Evolutionary conservation across 92 coral and sea anemone genomes (phyloP).

Genomic region (Zoanthus solanderi): DNA sequence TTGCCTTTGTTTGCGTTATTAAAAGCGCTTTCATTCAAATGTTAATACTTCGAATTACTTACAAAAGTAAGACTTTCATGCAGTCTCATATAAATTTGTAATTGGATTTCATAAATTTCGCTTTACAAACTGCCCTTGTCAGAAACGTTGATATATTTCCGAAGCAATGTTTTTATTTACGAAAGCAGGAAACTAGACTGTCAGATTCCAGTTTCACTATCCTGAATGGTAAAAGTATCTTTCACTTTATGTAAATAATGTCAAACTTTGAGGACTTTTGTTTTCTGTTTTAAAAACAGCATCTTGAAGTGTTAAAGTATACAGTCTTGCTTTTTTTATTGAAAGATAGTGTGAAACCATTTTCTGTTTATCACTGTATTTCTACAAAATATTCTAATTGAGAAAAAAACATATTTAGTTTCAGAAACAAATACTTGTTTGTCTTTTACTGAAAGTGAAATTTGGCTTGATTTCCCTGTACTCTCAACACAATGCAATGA

Average conservation of each 20-base stretch:
- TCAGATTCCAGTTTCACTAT: background rate
- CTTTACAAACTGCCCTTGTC: conserved; percentile 5
- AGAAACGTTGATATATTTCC: background rate
- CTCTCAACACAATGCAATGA: background rate
- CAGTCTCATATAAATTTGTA: conserved; percentile 46
- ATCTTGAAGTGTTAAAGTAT: background rate
- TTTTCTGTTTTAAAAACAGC: conserved; percentile 7
- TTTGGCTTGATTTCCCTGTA: background rate
- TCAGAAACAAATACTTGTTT: background rate
- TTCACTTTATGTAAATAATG: conserved; percentile 43
- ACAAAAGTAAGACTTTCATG: conserved; percentile 63
- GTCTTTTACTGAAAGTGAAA: background rate
- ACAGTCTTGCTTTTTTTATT: background rate
- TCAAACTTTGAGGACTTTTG: conserved; percentile 7
- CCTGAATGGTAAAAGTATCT: conserved; percentile 30
- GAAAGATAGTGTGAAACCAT: background rate
- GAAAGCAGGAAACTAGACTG: background rate
- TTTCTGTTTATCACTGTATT: conserved; percentile 1
- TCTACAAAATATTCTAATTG: background rate
- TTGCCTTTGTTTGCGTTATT: conserved; percentile 64
- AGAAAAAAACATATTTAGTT: background rate
- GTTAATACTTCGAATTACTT: conserved; percentile 53
- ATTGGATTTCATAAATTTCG: conserved; percentile 54
- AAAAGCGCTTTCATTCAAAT: conserved; percentile 65
- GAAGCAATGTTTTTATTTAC: background rate